Evolutionary conservation across 1,140 invertebrate species (phyloP), one percentile per base, ranked within the genome.

Genomic region (Spodoptera frugiperda): DNA sequence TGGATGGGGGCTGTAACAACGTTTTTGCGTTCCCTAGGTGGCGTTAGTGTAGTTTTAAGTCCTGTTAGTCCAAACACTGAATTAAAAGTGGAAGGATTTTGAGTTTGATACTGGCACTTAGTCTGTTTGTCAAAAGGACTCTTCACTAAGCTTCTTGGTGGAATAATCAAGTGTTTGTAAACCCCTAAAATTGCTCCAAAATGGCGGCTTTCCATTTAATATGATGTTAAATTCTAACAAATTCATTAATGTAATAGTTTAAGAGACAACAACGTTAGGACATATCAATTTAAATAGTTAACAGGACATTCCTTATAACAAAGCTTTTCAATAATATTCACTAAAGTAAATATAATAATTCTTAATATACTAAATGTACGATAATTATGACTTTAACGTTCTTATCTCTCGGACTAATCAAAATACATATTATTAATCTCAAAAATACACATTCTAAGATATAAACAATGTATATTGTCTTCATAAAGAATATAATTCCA

Each of bases 391-490:
- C 33, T 61, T 3, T 17, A 61, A 61, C 61, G 61, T 65, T 65
- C 44, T 65, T 65, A 21, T 65, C 61, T 65, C 61, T 65, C 17
- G 15, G 4, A 65, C 61, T 65, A 63, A 46, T 25, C n/a, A 65
- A 61, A 65, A 65, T 65, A 65, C 61, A 65, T 65, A 65, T 65
- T 65, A 65, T 65, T 21, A 65, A 65, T 65, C 9, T 48, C 15
- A 19, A 17, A 39, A 46, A 39, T n/a, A 61, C 33, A 15, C 11
- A 19, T 46, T 19, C 15, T 15, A 25, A 17, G 8, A 10, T 19
- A 12, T 44, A 61, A 14, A 11, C n/a, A 39, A 61, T 46, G 19
- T 19, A 19, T 17, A 19, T 11, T 46, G 17, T 63, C 55, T 59
- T 63, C 17, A 1, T 46, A 21, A 63, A 9, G 10, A 46, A 63